phyloP scores from a whole-genome alignment of 92 coral and sea anemone species.

The Porites lobata region DNA sequence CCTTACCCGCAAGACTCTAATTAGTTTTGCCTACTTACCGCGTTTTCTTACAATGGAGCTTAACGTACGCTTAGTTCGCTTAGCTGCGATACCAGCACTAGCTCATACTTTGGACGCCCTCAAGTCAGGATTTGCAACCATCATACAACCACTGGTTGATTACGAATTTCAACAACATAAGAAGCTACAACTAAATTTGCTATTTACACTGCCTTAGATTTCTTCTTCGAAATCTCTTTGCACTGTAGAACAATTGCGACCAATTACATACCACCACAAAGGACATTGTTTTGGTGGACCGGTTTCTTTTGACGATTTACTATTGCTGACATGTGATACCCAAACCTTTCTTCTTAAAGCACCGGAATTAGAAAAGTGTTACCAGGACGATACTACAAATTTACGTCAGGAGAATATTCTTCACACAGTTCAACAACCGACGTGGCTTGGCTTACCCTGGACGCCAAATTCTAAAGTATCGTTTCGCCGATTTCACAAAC shows the following conservation, averaged over 20 bases:
- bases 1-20: constrained; percentile 5
- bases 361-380: constrained; percentile 7
- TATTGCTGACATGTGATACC: constrained; percentile 16
- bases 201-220: constrained; percentile 34
- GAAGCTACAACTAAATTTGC: constrained; percentile 13
- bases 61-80: no score
- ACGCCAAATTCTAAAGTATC: neutral
- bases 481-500: neutral
- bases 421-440: neutral
- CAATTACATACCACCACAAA: constrained; percentile 11
- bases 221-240: neutral
- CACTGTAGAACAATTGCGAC: constrained; percentile 27
- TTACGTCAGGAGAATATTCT: neutral
- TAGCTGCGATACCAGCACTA: neutral
- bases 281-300: constrained; percentile 17
- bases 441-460: neutral
- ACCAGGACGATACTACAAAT: neutral
- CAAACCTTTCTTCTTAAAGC: neutral
- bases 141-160: constrained; percentile 17
- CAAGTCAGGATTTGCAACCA: neutral
- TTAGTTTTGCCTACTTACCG: neutral
- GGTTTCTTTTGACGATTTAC: constrained; percentile 1
- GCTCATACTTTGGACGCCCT: neutral
- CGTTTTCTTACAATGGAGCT: no score
- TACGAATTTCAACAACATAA: constrained; percentile 5